Evolutionary conservation across 2,888 invertebrate genomes (phyloP).

Genomic region (Drosophila robusta): DNA sequence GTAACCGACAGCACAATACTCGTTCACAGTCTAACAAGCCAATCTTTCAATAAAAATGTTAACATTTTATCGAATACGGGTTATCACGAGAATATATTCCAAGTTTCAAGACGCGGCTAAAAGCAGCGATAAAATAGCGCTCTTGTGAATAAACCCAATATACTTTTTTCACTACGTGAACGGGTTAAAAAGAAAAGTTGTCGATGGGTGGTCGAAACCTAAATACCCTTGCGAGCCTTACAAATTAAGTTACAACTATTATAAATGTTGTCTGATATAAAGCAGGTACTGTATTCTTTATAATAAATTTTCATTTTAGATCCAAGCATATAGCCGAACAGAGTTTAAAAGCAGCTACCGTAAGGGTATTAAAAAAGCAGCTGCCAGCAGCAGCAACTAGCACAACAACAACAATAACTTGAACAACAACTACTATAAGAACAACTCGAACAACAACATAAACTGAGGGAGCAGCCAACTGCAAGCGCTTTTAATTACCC

Average conservation of each 20-base stretch:
- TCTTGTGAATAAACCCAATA: too few species aligned
- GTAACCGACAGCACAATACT: too few species aligned
- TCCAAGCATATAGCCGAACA: not conserved
- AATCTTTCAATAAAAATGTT: too few species aligned
- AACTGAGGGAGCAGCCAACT: constrained; percentile 36
- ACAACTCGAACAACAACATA: constrained; percentile 28
- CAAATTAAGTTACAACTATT: too few species aligned
- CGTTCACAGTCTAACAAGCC: too few species aligned
- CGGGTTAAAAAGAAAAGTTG: not conserved
- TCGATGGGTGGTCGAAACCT: not conserved
- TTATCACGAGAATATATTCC: too few species aligned
- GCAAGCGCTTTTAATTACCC: constrained; percentile 73
- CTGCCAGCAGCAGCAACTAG: constrained; percentile 8
- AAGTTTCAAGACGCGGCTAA: too few species aligned
- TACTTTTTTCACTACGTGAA: too few species aligned
- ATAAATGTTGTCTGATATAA: too few species aligned
- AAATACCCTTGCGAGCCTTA: constrained; percentile 1
- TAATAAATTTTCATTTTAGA: not conserved
- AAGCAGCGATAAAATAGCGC: too few species aligned
- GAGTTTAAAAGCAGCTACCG: not conserved
- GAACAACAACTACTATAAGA: not conserved
- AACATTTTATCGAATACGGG: too few species aligned
- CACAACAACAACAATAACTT: not conserved
- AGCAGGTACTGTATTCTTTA: too few species aligned
- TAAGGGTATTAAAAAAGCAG: constrained; percentile 9